Evolutionary conservation across 2,797 vertebrate species (phyloP).

Genomic region (Halcyon smyrnensis): DNA sequence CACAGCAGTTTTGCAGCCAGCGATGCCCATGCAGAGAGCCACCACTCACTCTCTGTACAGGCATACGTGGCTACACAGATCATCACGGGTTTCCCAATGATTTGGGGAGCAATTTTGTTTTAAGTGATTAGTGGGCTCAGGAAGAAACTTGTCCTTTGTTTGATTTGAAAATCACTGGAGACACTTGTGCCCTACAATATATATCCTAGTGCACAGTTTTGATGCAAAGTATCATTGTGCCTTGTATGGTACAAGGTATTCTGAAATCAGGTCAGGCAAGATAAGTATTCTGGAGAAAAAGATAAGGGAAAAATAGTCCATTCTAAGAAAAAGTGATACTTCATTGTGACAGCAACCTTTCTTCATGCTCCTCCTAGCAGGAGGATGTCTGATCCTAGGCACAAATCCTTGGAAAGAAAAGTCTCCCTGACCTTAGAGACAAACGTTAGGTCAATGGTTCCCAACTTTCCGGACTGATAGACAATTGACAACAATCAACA

Average conservation of each 20-base stretch:
- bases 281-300: not conserved
- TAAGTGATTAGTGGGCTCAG: not conserved
- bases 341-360: not conserved
- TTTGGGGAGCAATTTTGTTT: not conserved
- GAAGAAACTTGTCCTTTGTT: not conserved
- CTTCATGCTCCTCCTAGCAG: slow-evolving; percentile 9
- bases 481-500: slow-evolving; percentile 11
- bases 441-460: not conserved
- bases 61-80: accelerated
- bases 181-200: not conserved
- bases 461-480: slow-evolving; percentile 3
- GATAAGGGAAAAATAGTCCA: not conserved
- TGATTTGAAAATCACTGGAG: not conserved
- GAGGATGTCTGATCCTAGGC: not conserved
- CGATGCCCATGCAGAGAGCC: not conserved
- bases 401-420: not conserved
- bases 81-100: accelerated
- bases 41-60: not conserved
- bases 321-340: not conserved
- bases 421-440: not conserved
- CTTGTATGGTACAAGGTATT: not conserved
- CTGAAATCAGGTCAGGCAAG: not conserved
- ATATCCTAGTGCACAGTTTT: not conserved
- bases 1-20: not conserved
- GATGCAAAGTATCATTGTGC: not conserved